Percentiles rank a stretch among this genome's conserved stretches.
These are phyloP conservation scores for Rhadina sibilatrix DNA, from an alignment of 2,113 vertebrate genomes.

Conservation along the genomic window DNA sequence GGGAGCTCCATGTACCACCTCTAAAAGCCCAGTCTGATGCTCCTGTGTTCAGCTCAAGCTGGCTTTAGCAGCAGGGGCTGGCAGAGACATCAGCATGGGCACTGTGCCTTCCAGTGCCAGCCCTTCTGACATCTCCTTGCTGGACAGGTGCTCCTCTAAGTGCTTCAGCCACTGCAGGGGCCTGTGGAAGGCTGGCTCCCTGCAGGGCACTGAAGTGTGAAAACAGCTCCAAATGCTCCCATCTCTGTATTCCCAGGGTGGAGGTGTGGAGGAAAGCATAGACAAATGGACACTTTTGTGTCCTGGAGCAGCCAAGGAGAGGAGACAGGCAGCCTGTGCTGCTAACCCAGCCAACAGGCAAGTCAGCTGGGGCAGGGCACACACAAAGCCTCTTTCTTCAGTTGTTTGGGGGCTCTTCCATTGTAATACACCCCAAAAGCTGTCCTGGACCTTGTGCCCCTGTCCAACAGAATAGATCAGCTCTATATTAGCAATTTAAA, in stretches of 20 bases:
- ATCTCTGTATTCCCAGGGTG: neutral
- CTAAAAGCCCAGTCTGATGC: neutral
- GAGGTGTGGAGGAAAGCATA: neutral
- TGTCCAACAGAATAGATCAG: neutral
- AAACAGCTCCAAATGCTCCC: neutral
- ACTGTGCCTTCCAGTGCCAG: neutral
- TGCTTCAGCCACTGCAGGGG: neutral
- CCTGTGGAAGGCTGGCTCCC: neutral
- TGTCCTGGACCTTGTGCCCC: neutral
- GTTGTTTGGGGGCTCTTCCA: neutral
- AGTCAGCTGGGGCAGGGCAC: neutral
- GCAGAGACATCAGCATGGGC: neutral
- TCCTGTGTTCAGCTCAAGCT: neutral
- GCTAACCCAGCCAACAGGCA: neutral
- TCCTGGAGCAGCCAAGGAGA: neutral
- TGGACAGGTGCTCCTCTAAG: neutral
- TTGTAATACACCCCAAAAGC: neutral
- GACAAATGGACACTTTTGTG: neutral
- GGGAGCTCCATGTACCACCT: accelerated
- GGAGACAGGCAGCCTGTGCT: neutral
- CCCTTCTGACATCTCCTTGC: neutral
- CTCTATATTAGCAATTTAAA: neutral
- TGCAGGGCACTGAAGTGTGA: neutral
- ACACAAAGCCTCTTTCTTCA: neutral
- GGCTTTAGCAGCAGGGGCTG: neutral